Evolutionary conservation across 2,888 invertebrate species (phyloP).

Genomic region (Piscicola geometra): DNA sequence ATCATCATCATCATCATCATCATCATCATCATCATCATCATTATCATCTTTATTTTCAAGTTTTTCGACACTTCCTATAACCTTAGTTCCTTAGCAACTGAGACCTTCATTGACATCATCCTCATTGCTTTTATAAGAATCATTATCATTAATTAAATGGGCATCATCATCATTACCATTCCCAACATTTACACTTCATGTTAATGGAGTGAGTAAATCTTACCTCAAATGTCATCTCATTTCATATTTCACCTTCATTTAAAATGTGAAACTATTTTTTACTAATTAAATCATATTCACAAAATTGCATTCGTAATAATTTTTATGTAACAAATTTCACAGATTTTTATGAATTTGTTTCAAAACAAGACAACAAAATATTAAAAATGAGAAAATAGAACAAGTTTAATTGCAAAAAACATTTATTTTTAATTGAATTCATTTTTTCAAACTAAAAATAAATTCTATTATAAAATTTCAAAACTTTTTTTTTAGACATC

Average conservation of each 20-base stretch:
- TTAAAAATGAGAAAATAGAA: too few relatives aligned
- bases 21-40: constrained; percentile 5
- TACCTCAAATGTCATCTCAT: too few relatives aligned
- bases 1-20: constrained; percentile 17
- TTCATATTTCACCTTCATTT: too few relatives aligned
- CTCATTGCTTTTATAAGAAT: constrained; percentile 6
- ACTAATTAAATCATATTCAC: too few relatives aligned
- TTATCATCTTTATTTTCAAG: constrained; percentile 7
- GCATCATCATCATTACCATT: constrained; percentile 1
- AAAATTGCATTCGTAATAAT: too few relatives aligned
- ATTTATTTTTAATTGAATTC: background rate
- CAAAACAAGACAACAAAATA: too few relatives aligned
- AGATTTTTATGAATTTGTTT: too few relatives aligned
- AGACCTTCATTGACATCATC: constrained; percentile 15
- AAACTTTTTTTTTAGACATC: too few relatives aligned
- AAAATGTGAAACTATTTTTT: too few relatives aligned
- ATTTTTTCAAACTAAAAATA: background rate
- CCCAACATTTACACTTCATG: background rate
- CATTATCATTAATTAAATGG: constrained; percentile 1
- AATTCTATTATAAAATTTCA: too few relatives aligned
- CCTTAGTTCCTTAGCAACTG: background rate
- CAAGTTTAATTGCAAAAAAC: background rate
- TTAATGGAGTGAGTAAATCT: too few relatives aligned
- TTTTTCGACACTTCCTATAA: background rate
- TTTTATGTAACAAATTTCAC: too few relatives aligned